Evolutionary conservation across 64 coral and sea anemone species (phyloP), one percentile per base, ranked within the genome.

Genomic region (Orbicella faveolata): DNA sequence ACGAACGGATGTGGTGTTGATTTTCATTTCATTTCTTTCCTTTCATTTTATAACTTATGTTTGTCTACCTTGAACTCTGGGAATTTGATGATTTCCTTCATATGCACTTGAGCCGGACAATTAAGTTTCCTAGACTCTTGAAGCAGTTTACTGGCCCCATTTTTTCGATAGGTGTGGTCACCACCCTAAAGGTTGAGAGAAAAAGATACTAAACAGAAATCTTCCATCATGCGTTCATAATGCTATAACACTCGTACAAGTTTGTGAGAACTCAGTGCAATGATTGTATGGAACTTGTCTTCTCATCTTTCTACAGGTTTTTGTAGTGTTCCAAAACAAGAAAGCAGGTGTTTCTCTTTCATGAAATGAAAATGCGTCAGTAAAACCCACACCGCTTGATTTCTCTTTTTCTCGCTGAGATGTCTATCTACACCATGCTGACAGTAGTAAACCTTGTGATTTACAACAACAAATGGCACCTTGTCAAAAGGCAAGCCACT

Each of bases 131-230:
- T 89, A 68, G 88, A 89, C 1, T 80, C 88, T 79, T 89, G 76
- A 36, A 89, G 61, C 34, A 89, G 76, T 34, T 89, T 89, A 33
- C 70, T 63, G 67, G 88, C 34, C 3, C 87, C 87, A 6, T 89
- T 89, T 80, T 73, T 72, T 66, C 36, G 57, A 80, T 81, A 89
- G 64, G 78, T 39, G 63, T 89, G 77, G 88, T 89, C 88, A 79
- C 61, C 76, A 13, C 7, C 41, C 88, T 80, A 69, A 16, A 69
- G 19, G 63, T 9, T 36, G 1, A 33, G 51, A 41, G 23, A 81
- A 81, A 81, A 55, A 0, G 14, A 81, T 15, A 18, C 6, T 64
- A 64, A 64, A 19, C 10, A 63, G 2, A 13, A 19, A 63, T 63
- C 12, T 63, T 16, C 2, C 61, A 13, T 19, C 61, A 63, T 8